Base-by-base conservation (phyloP, 2,797 vertebrate species). In the Vultur gryphus region DNA sequence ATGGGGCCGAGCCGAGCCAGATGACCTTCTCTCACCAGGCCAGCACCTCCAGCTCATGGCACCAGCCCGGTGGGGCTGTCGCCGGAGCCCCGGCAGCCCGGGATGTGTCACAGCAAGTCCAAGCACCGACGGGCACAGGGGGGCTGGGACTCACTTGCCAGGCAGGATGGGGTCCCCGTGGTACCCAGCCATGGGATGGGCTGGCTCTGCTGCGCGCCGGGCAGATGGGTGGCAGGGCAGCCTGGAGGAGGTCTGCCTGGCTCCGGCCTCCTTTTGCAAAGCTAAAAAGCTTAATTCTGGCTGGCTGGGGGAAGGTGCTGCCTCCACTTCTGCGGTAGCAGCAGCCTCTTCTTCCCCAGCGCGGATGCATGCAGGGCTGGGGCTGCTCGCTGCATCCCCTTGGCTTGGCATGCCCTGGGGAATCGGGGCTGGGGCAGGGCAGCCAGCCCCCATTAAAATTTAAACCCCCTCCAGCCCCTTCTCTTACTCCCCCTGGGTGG, bases 391-490 rank as follows among this genome's bases (percentile, higher is more conserved):
- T 64, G 78, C n/a, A 57, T 23, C n/a, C 43, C 23, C 33, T 25
- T 0, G 0, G n/a, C 43, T 39, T 33, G 31, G 28, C 3, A 0
- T 49, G 10, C 20, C 31, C 35, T 0, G 0, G 62, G 84, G 17
- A 80, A 9, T 11, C 2, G 2, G n/a, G 57, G 21, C 25, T 41
- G 77, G 20, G 35, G 21, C 51, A 39, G 46, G 37, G 4, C 89
- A 75, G 29, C 19, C 51, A 33, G 25, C 6, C 11, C 37, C 25
- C 20, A 4, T 4, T 21, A 6, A 48, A 13, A 17, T 57, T 10
- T 43, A 37, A 57, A 21, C 4, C 4, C 10, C 6, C 44, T 44
- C 58, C 35, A 35, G 7, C 48, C 33, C 48, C 16, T 79, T 80
- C 58, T 78, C 25, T 15, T 52, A 5, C 37, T 51, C 13, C 7